Conservation (phyloP, 2,888 invertebrate species). For the Agriopis leucophaearia region DNA sequence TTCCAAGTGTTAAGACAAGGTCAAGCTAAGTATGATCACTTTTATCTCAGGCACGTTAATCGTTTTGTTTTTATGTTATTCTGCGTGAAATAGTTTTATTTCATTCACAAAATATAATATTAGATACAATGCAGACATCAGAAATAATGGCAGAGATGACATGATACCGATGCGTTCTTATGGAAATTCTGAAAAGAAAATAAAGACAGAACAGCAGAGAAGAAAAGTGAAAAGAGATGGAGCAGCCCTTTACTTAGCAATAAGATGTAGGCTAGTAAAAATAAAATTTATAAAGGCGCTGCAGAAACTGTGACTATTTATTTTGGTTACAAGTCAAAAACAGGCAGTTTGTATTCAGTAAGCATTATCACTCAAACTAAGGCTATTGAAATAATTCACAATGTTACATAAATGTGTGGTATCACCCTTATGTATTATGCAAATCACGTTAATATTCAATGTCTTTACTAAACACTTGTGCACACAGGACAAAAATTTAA, state of each 20-base stretch:
- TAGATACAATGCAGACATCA: no score
- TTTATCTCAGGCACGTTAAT: slow-evolving; percentile 14
- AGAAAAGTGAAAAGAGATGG: not conserved
- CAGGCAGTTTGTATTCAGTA: slow-evolving; percentile 13
- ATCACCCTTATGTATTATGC: slow-evolving; percentile 40
- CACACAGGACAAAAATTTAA: slow-evolving; percentile 40
- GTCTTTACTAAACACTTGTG: slow-evolving; percentile 41
- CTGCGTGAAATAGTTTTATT: not conserved
- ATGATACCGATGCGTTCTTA: no score
- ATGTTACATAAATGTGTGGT: slow-evolving; percentile 19
- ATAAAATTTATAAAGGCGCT: not conserved
- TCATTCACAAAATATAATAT: no score
- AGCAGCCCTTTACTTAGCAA: not conserved
- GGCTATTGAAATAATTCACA: slow-evolving; percentile 16
- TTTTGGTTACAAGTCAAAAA: not conserved
- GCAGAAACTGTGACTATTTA: not conserved
- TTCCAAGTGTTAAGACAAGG: slow-evolving; percentile 27
- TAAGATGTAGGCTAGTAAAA: not conserved
- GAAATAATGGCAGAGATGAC: no score
- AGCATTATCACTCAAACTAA: slow-evolving; percentile 9
- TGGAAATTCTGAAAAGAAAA: no score
- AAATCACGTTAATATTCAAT: slow-evolving; percentile 37
- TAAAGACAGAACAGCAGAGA: no score
- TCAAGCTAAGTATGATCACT: slow-evolving; percentile 18
- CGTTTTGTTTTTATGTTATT: slow-evolving; percentile 4